Evolutionary conservation across 2,113 vertebrate species (phyloP).

Genomic region (Psettodes erumei): DNA sequence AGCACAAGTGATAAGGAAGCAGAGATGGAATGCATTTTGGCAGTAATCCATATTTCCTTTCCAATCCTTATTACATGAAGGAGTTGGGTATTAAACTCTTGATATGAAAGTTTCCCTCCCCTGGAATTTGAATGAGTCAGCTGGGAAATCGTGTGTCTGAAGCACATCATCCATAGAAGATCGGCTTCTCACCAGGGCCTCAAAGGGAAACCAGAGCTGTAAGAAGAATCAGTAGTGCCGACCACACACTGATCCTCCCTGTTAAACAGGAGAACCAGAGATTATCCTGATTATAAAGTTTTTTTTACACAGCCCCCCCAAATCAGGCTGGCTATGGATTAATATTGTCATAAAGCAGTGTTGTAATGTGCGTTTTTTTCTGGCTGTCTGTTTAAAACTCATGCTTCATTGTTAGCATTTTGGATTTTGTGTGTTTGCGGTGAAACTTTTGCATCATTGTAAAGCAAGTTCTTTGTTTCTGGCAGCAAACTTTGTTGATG

Average conservation of each 20-base stretch:
- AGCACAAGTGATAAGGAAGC: neutral
- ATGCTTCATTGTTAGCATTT: neutral
- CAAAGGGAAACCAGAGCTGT: slow-evolving; percentile 31
- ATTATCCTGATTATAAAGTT: neutral
- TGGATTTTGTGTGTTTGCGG: neutral
- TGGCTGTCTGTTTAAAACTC: neutral
- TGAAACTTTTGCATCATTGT: slow-evolving; percentile 12
- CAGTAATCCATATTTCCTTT: neutral
- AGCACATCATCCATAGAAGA: slow-evolving; percentile 38
- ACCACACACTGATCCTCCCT: slow-evolving; percentile 35
- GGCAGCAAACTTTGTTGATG: slow-evolving; percentile 10
- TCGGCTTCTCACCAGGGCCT: neutral
- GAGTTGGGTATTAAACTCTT: neutral
- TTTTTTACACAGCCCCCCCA: neutral
- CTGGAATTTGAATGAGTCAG: slow-evolving; percentile 54
- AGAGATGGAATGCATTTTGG: neutral
- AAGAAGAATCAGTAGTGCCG: slow-evolving; percentile 12
- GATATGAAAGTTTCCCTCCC: slow-evolving; percentile 15
- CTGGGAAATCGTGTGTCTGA: slow-evolving; percentile 50
- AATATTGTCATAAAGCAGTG: neutral
- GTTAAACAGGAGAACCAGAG: slow-evolving; percentile 28
- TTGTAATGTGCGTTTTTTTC: neutral
- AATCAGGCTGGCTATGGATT: neutral
- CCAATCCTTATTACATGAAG: neutral
- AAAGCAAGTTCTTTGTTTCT: slow-evolving; percentile 14